phyloP scores from a whole-genome alignment of 2,888 invertebrate species.

The Sycophila texana region DNA sequence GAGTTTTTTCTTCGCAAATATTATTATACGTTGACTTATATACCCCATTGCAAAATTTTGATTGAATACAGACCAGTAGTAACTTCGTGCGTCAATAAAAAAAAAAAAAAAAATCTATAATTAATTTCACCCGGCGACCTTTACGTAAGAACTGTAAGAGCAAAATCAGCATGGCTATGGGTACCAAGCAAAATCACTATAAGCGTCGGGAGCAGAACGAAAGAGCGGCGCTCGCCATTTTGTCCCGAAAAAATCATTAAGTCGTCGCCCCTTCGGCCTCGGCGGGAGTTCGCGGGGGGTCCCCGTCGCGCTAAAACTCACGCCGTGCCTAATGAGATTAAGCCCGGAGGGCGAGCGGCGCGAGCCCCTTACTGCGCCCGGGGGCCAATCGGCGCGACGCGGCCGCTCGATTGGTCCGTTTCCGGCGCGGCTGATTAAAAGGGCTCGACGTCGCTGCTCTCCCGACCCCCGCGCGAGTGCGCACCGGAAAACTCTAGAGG shows the following conservation, averaged over 20 bases:
- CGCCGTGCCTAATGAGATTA: constrained; percentile 46
- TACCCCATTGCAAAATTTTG: too few relatives aligned
- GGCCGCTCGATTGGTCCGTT: constrained; percentile 70
- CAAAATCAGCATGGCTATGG: too few relatives aligned
- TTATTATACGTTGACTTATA: too few relatives aligned
- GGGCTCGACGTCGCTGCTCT: constrained; percentile 56
- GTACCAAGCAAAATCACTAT: background rate
- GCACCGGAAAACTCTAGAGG: constrained; percentile 72
- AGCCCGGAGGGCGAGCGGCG: constrained; percentile 8
- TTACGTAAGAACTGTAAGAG: too few relatives aligned
- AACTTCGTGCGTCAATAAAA: too few relatives aligned
- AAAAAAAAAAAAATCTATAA: too few relatives aligned
- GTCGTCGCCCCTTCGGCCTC: background rate
- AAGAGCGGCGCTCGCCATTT: background rate
- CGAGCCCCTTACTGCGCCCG: constrained; percentile 7
- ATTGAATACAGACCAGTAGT: too few relatives aligned
- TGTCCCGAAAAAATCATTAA: constrained; percentile 16
- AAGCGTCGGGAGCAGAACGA: background rate
- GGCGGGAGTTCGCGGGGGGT: constrained; percentile 12
- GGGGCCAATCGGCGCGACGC: constrained; percentile 25
- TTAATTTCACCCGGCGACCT: too few relatives aligned
- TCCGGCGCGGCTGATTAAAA: constrained; percentile 66
- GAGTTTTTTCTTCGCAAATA: too few relatives aligned
- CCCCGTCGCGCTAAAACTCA: constrained; percentile 5
- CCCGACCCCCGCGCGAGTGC: too few relatives aligned